A percentile compares a stretch with the other conserved stretches of the same genome.
These are phyloP conservation scores for Tetrao urogallus DNA, from an alignment of 2,113 vertebrate genomes.

Conservation along the genomic window DNA sequence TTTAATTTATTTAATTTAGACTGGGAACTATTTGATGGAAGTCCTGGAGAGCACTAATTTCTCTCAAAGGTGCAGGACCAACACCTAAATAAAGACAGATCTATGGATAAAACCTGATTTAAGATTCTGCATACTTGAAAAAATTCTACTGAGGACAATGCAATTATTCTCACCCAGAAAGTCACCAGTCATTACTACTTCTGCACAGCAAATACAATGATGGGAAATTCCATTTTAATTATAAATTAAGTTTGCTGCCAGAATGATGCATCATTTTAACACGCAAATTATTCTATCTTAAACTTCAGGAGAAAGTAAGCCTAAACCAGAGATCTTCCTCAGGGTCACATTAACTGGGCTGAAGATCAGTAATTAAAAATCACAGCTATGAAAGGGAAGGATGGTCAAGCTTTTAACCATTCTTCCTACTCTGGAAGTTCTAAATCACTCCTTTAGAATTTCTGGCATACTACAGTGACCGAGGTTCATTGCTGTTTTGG, in stretches of 20 bases:
- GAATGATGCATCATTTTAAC: neutral
- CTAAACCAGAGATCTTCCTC: neutral
- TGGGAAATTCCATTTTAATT: neutral
- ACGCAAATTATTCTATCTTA: neutral
- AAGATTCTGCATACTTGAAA: neutral
- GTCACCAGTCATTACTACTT: neutral
- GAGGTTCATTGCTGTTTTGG: slow-evolving; percentile 11
- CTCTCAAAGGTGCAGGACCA: neutral
- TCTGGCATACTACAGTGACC: neutral
- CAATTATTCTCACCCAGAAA: neutral
- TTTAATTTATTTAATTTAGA: neutral
- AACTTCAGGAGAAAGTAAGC: neutral
- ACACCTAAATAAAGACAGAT: neutral
- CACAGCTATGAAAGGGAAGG: neutral
- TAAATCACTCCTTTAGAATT: slow-evolving; percentile 32
- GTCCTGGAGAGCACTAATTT: neutral
- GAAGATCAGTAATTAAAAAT: neutral
- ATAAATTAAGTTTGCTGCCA: neutral
- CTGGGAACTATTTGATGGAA: neutral
- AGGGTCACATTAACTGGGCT: neutral
- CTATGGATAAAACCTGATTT: neutral
- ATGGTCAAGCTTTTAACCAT: neutral
- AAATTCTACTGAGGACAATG: neutral
- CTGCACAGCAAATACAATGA: neutral
- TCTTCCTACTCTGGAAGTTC: neutral